Evolutionary conservation across 2,113 vertebrate genomes (phyloP), one percentile per base, ranked within the genome.

Genomic region (Pimephales promelas): DNA sequence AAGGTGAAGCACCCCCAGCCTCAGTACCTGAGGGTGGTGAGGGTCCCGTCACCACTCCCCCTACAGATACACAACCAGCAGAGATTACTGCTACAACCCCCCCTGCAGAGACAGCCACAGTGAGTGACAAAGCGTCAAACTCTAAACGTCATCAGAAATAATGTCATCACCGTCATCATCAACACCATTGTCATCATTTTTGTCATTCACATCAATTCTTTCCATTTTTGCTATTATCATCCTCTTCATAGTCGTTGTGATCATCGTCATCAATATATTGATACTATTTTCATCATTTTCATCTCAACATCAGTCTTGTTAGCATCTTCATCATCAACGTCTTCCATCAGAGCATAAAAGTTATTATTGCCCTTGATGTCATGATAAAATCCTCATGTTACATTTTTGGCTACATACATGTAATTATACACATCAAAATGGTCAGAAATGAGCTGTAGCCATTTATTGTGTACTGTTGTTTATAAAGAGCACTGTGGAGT

Each of bases 61-160:
- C 86, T 28, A 54, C 73, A 78, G 84, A 80, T 36, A 79, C 77
- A 34, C 88, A 90, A 57, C 64, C 43, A 43, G 71, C 22, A 36
- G 88, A 86, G 47, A 2, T 73, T 31, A 64, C 49, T 4, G 36
- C 2, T 26, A 73, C 79, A 70, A 89, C 86, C 85, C 86, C 82
- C 0, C 87, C 92, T 82, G 90, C 89, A 76, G 93, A 97, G 75
- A 93, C 94, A 59, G 85, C 90, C 84, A 90, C n/a, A 93, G 97
- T 99, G 94, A 99, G 97, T 93, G 66, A 75, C 73, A 61, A 16
- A 26, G 4, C 57, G 34, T 61, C 59, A 8, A 59, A 64, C 59
- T 72, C 14, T 24, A 28, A 31, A 80, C 56, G 26, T 83, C 26
- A 78, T 72, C 80, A 68, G 14, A 64, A 75, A 14, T 20, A 83